These are phyloP conservation scores for Hiodon tergisus DNA, from an alignment of 2,113 vertebrate genomes.

Conservation along the genomic window DNA sequence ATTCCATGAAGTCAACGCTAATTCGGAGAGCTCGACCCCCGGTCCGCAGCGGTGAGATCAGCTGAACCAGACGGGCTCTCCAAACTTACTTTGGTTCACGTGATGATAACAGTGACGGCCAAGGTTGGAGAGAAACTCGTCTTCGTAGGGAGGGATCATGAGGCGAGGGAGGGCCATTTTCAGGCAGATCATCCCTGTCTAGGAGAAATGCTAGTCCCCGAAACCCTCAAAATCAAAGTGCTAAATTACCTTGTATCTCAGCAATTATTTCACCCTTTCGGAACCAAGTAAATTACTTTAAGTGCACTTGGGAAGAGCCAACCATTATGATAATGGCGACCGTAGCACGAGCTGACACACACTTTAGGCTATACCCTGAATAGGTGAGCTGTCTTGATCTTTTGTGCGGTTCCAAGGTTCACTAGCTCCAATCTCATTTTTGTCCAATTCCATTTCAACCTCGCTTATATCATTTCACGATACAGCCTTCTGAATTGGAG, in stretches of 20 bases:
- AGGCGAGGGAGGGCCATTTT: conserved; percentile 31
- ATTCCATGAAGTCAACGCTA: conserved; percentile 52
- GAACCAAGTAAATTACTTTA: conserved; percentile 72
- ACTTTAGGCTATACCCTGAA: conserved; percentile 44
- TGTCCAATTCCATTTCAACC: background rate
- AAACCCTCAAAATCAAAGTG: conserved; percentile 27
- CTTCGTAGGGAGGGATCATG: no score
- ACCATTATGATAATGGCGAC: conserved; percentile 62
- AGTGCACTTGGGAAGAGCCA: conserved; percentile 64
- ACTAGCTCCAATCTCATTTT: background rate
- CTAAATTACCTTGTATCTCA: conserved; percentile 57
- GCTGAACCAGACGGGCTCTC: background rate
- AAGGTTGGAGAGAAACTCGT: no score
- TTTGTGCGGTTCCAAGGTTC: background rate
- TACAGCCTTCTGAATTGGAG: background rate
- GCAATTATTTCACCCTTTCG: conserved; percentile 61
- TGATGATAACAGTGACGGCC: no score
- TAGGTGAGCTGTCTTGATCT: conserved; percentile 36
- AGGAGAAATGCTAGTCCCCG: conserved; percentile 14
- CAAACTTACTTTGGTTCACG: no score
- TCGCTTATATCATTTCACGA: background rate
- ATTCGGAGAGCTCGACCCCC: conserved; percentile 28
- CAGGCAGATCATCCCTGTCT: conserved; percentile 50
- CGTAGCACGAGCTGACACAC: conserved; percentile 44
- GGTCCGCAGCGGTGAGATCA: conserved; percentile 7